These are phyloP conservation scores for Aldrovandia affinis DNA, from an alignment of 2,797 vertebrate species.

Conservation along the genomic window DNA sequence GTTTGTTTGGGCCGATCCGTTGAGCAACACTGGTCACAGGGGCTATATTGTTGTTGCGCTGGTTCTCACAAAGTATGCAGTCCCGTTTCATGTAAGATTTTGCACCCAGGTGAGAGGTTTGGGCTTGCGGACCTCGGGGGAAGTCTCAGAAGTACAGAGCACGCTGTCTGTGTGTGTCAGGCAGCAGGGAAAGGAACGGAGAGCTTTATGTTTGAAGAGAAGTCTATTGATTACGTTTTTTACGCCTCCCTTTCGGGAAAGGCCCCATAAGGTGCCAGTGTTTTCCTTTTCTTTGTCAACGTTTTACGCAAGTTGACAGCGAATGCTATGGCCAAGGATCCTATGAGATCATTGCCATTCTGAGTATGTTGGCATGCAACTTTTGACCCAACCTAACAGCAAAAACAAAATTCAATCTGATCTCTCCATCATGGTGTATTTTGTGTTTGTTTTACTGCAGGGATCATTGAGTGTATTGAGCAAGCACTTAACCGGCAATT, in stretches of 20 bases:
- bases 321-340: background rate
- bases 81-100: conserved; percentile 1
- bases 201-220: background rate
- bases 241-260: background rate
- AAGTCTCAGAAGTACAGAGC: background rate
- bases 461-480: background rate
- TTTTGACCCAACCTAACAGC: background rate
- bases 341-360: background rate
- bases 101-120: no score
- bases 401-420: background rate
- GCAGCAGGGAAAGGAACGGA: background rate
- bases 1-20: background rate
- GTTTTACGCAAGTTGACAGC: background rate
- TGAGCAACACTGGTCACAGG: background rate
- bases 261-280: background rate
- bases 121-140: background rate
- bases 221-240: background rate
- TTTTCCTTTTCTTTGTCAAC: background rate
- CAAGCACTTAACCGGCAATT: background rate
- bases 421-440: background rate
- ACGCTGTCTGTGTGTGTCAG: no score
- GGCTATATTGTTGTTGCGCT: background rate
- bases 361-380: background rate
- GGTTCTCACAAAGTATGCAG: background rate
- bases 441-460: background rate